Conservation (phyloP, 2,113 vertebrate species). For the Balaenoptera acutorostrata region DNA sequence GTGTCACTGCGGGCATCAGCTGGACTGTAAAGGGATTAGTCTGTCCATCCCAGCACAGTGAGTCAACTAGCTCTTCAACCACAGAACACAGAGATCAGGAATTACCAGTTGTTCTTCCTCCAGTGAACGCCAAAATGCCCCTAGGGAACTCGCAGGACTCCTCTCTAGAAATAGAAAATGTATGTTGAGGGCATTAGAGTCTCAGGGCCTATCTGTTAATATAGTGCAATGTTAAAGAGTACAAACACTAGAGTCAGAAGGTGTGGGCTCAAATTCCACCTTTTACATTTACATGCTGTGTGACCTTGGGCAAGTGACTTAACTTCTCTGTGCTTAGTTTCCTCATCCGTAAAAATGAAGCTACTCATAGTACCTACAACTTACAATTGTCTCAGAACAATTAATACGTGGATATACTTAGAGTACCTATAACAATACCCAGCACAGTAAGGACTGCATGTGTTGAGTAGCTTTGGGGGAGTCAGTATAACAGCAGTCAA, state of each 20-base stretch:
- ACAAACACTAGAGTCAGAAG: background rate
- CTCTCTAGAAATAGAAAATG: background rate
- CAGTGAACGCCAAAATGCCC: background rate
- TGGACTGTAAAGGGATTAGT: background rate
- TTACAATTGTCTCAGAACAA: background rate
- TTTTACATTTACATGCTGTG: background rate
- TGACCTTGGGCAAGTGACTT: background rate
- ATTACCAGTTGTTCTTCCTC: background rate
- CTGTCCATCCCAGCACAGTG: background rate
- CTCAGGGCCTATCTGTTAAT: background rate
- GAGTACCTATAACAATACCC: background rate
- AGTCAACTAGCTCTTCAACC: background rate
- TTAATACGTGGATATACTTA: background rate
- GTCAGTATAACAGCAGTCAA: background rate
- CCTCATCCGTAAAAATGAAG: background rate
- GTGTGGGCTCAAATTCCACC: background rate
- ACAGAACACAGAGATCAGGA: background rate
- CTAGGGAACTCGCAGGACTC: background rate
- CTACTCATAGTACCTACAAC: background rate
- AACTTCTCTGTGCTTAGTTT: background rate
- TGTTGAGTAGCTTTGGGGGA: background rate
- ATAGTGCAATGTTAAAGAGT: background rate
- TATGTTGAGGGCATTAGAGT: background rate
- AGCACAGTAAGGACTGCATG: background rate
- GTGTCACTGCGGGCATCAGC: rapidly evolving